phyloP scores from a whole-genome alignment of 2,797 vertebrate species.

The Chaenodraco wilsoni region DNA sequence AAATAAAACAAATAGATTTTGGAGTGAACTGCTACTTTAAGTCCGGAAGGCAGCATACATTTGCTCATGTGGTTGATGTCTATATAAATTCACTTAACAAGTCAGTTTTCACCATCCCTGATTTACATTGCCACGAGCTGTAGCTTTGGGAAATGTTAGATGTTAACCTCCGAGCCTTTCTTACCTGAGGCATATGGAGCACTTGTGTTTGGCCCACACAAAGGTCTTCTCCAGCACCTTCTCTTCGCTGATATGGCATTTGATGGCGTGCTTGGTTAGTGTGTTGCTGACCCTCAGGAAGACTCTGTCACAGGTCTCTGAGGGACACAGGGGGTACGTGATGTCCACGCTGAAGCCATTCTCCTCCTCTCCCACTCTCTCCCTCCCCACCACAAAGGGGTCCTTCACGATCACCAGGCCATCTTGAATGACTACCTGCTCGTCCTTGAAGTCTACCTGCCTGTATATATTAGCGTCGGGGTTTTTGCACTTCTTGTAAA shows the following conservation, averaged over 20 bases:
- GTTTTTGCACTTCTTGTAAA: conserved; percentile 66
- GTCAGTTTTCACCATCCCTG: neutral
- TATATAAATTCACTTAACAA: neutral
- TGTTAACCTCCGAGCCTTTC: conserved; percentile 49
- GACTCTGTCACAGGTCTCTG: conserved; percentile 84
- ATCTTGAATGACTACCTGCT: conserved; percentile 72
- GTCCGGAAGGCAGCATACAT: neutral
- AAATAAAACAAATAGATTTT: too few species aligned
- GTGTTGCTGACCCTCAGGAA: conserved; percentile 82
- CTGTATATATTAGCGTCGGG: conserved; percentile 16
- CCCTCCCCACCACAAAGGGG: conserved; percentile 8
- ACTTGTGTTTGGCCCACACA: conserved; percentile 92
- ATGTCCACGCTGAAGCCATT: conserved; percentile 49
- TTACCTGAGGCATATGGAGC: conserved; percentile 89
- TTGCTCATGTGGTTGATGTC: neutral
- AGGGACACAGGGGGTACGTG: conserved; percentile 83
- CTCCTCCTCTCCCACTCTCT: conserved; percentile 24
- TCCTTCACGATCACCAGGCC: conserved; percentile 62
- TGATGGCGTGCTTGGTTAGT: conserved; percentile 89
- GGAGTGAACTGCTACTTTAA: too few species aligned
- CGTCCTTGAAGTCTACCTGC: conserved; percentile 64
- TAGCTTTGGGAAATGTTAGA: neutral
- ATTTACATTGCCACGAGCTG: neutral
- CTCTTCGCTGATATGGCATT: conserved; percentile 87
- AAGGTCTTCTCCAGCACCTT: conserved; percentile 91